phyloP scores from a whole-genome alignment of 2,888 invertebrate species.

The Calameuta pallipes region DNA sequence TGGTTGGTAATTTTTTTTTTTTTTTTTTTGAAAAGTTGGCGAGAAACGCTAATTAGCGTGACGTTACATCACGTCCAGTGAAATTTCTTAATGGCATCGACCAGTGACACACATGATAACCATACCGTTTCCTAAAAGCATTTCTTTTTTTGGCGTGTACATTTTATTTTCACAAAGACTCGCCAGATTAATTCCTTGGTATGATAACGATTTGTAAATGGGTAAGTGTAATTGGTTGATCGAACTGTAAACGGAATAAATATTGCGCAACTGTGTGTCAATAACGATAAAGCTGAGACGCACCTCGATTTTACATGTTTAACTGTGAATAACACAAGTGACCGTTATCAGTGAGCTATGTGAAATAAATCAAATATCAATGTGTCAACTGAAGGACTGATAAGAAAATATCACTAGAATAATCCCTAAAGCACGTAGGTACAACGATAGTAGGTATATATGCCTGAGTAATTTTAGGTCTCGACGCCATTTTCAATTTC shows the following conservation, averaged over 20 bases:
- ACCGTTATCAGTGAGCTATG: constrained; percentile 35
- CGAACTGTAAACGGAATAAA: neutral
- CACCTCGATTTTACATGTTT: constrained; percentile 49
- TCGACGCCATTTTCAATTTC: neutral
- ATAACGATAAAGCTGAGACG: constrained; percentile 33
- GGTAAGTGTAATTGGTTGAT: too few species aligned
- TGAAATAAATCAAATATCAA: constrained; percentile 55
- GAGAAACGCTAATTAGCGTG: constrained; percentile 44
- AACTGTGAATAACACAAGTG: constrained; percentile 57
- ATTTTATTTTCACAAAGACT: neutral
- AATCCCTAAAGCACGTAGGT: neutral
- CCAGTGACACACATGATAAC: too few species aligned
- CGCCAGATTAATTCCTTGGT: neutral
- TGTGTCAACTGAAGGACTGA: constrained; percentile 28
- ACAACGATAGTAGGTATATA: neutral
- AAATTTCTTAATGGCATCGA: too few species aligned
- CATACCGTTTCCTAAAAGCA: too few species aligned
- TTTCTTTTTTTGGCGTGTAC: neutral
- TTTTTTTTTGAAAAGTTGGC: constrained; percentile 1
- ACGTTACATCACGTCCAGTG: constrained; percentile 44
- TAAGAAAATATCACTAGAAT: neutral
- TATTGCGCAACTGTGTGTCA: constrained; percentile 20
- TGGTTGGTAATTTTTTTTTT: too few species aligned
- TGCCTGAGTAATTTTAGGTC: neutral
- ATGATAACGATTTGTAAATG: neutral